phyloP scores from a whole-genome alignment of 2,113 vertebrate genomes.

The Microcebus ravelobensis region DNA sequence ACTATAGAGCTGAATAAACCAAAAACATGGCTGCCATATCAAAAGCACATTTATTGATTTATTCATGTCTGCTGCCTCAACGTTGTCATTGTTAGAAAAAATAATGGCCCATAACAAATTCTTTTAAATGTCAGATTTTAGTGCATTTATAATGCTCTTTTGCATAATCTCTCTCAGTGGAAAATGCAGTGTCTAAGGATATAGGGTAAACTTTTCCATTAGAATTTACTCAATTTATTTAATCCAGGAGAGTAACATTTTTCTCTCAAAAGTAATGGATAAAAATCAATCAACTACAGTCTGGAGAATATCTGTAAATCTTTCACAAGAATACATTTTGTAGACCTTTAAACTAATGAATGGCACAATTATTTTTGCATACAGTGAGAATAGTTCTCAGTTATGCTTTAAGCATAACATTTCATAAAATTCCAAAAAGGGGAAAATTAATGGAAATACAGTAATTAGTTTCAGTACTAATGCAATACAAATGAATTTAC shows the following conservation, averaged over 20 bases:
- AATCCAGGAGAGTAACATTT: constrained; percentile 62
- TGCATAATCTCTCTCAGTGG: constrained; percentile 70
- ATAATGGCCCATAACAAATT: constrained; percentile 71
- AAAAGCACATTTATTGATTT: constrained; percentile 78
- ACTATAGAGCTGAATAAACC: constrained; percentile 65
- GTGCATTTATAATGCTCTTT: constrained; percentile 67
- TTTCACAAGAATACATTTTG: neutral
- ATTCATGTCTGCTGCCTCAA: constrained; percentile 59
- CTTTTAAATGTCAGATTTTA: constrained; percentile 79
- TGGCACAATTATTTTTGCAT: neutral
- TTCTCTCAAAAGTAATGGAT: constrained; percentile 59
- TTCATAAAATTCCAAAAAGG: neutral
- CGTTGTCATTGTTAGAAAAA: constrained; percentile 70
- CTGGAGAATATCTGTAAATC: constrained; percentile 30
- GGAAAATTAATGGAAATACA: neutral
- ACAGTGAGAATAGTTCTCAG: neutral
- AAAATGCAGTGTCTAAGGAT: constrained; percentile 71
- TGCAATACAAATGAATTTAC: neutral
- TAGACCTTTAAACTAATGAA: constrained; percentile 40
- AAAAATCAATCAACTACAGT: constrained; percentile 49
- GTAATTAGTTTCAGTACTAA: neutral
- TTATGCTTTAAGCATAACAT: constrained; percentile 35
- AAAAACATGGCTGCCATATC: constrained; percentile 33
- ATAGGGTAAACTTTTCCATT: constrained; percentile 59
- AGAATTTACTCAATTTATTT: constrained; percentile 70